Evolutionary conservation across 1,140 invertebrate species (phyloP).

Genomic region (Heliconius congener): DNA sequence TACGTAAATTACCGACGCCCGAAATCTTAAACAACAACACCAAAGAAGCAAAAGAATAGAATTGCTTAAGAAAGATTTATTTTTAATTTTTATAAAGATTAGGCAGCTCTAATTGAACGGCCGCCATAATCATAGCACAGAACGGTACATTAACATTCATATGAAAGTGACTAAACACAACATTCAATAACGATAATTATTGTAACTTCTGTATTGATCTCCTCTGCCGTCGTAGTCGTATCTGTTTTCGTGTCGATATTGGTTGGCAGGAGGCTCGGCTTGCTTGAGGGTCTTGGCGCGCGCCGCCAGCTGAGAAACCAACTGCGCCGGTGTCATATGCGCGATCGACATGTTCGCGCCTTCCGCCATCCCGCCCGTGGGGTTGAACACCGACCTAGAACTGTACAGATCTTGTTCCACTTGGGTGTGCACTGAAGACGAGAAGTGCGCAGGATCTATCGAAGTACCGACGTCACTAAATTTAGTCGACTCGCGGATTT

Average conservation of each 20-base stretch:
- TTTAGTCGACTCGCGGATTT: constrained; percentile 59
- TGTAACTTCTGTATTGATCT: constrained; percentile 39
- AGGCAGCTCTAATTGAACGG: neutral
- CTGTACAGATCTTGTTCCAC: constrained; percentile 71
- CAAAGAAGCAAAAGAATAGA: neutral
- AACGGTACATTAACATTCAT: neutral
- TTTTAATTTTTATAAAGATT: neutral
- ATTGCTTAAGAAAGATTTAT: neutral
- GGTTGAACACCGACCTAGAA: constrained; percentile 68
- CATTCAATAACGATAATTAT: constrained; percentile 59
- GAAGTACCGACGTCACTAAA: constrained; percentile 46
- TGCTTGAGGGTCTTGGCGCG: constrained; percentile 72
- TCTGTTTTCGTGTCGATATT: constrained; percentile 43
- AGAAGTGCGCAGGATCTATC: constrained; percentile 55
- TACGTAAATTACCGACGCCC: neutral
- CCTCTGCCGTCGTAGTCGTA: constrained; percentile 55
- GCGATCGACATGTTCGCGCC: constrained; percentile 67
- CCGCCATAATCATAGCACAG: neutral
- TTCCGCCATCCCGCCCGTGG: constrained; percentile 55
- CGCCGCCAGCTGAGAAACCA: constrained; percentile 72
- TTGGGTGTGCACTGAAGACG: constrained; percentile 63
- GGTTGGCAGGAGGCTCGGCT: constrained; percentile 42
- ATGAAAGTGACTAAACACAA: constrained; percentile 3
- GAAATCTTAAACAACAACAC: neutral
- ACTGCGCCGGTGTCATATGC: constrained; percentile 72